Percentiles rank a stretch among this genome's conserved stretches.
These are phyloP conservation scores for Lottia gigantea DNA, from an alignment of 2,888 invertebrate genomes.

Conservation along the genomic window DNA sequence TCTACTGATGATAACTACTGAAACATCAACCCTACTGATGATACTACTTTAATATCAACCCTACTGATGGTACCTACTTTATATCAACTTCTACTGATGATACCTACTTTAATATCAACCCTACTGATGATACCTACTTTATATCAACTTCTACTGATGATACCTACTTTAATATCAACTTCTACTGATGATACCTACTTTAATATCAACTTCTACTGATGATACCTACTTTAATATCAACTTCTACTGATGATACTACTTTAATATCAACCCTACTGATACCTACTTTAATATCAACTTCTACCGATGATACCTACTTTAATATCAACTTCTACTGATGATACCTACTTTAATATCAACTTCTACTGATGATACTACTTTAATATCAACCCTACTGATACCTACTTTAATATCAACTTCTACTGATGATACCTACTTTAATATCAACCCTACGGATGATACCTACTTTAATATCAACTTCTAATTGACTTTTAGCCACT, in stretches of 20 bases:
- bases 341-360: neutral
- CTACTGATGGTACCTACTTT: too few species aligned
- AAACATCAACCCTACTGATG: too few species aligned
- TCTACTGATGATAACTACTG: too few species aligned
- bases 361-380: too few species aligned
- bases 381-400: slow-evolving; percentile 24
- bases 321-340: neutral
- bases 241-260: too few species aligned
- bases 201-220: too few species aligned
- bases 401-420: neutral
- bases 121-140: neutral
- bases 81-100: neutral
- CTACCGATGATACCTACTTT: neutral
- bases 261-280: too few species aligned
- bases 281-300: neutral
- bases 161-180: neutral
- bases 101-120: neutral
- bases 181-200: neutral
- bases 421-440: neutral
- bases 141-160: neutral
- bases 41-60: too few species aligned
- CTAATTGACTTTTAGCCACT: slow-evolving; percentile 51
- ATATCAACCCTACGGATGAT: too few species aligned
- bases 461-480: slow-evolving; percentile 29
- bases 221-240: too few species aligned